Evolutionary conservation across 2,888 invertebrate genomes (phyloP).

Genomic region (Aphidius colemani): DNA sequence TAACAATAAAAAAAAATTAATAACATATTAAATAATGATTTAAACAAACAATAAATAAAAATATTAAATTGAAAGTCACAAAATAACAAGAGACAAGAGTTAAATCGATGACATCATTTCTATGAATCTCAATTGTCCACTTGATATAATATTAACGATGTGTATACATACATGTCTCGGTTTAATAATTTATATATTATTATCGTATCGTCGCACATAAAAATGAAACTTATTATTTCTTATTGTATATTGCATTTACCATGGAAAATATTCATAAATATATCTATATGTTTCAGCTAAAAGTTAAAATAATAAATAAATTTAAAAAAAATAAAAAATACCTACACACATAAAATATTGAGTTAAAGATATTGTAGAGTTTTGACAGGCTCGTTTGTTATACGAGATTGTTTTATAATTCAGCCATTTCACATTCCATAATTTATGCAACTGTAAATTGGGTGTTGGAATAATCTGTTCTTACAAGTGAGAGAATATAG

Average conservation of each 20-base stretch:
- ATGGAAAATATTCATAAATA: slow-evolving; percentile 6
- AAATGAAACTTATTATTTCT: slow-evolving; percentile 24
- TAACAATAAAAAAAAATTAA: too few relatives aligned
- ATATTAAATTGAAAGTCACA: too few relatives aligned
- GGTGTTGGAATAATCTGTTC: slow-evolving; percentile 20
- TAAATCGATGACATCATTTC: slow-evolving; percentile 37
- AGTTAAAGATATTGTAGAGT: slow-evolving; percentile 9
- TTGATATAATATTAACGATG: slow-evolving; percentile 36
- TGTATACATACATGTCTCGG: slow-evolving; percentile 15
- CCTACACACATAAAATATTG: not conserved
- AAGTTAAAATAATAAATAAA: not conserved
- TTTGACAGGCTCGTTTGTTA: slow-evolving; percentile 27
- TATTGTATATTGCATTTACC: slow-evolving; percentile 35
- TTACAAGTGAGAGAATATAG: not conserved
- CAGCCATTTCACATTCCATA: slow-evolving; percentile 25
- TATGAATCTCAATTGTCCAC: slow-evolving; percentile 40
- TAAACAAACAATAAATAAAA: too few relatives aligned
- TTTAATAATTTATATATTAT: too few relatives aligned
- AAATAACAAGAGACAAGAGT: slow-evolving; percentile 9
- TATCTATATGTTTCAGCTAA: slow-evolving; percentile 13
- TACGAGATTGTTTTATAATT: slow-evolving; percentile 26
- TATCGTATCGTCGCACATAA: too few relatives aligned
- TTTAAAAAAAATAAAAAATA: slow-evolving; percentile 10
- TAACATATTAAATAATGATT: too few relatives aligned
- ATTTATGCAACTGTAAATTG: slow-evolving; percentile 27